Conservation (phyloP, 2,113 vertebrate genomes). For the Perca fluviatilis region DNA sequence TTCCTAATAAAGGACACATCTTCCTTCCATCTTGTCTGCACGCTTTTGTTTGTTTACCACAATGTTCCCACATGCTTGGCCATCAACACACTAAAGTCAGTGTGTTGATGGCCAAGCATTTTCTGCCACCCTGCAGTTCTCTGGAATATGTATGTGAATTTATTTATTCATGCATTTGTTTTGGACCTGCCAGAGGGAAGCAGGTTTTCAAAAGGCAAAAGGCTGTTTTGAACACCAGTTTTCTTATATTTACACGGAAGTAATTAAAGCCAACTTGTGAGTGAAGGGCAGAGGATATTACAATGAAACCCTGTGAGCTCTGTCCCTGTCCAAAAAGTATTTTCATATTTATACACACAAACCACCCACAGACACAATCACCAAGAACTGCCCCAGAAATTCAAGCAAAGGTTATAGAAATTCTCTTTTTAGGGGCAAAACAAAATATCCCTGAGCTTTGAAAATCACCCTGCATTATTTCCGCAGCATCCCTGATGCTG, state of each 20-base stretch:
- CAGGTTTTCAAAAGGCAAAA: slow-evolving; percentile 46
- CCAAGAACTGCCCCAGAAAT: slow-evolving; percentile 61
- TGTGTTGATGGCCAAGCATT: neutral
- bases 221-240: slow-evolving; percentile 32
- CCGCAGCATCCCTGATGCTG: slow-evolving; percentile 16
- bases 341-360: slow-evolving; percentile 49
- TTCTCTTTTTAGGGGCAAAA: slow-evolving; percentile 64
- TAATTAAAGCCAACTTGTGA: slow-evolving; percentile 60
- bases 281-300: slow-evolving; percentile 45
- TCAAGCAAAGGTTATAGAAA: slow-evolving; percentile 49
- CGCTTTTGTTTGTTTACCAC: slow-evolving; percentile 36
- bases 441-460: slow-evolving; percentile 68
- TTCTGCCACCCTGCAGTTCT: slow-evolving; percentile 22
- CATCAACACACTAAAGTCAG: slow-evolving; percentile 38
- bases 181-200: slow-evolving; percentile 31
- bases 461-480: slow-evolving; percentile 47
- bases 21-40: slow-evolving; percentile 14
- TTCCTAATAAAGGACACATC: neutral
- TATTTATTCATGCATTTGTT: slow-evolving; percentile 27
- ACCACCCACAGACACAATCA: slow-evolving; percentile 68
- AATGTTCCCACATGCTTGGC: slow-evolving; percentile 21
- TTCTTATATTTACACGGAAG: slow-evolving; percentile 48
- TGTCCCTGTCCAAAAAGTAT: slow-evolving; percentile 56
- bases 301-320: slow-evolving; percentile 43
- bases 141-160: slow-evolving; percentile 28